These are phyloP conservation scores for Neosilurus hyrtlii DNA, from an alignment of 2,797 vertebrate species.

Conservation along the genomic window DNA sequence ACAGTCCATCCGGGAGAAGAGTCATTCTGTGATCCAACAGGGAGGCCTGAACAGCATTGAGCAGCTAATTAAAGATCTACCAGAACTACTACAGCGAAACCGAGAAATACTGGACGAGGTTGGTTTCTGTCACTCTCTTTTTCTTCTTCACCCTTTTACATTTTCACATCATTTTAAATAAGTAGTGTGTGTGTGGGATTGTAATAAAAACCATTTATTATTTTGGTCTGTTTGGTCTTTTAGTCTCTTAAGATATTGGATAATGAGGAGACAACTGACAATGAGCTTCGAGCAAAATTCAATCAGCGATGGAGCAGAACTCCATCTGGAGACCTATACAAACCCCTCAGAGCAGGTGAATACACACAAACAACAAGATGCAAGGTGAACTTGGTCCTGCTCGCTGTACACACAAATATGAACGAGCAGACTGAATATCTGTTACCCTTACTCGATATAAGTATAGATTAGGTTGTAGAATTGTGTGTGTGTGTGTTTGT, in stretches of 20 bases:
- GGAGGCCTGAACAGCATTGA: constrained; percentile 94
- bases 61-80: constrained; percentile 91
- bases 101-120: constrained; percentile 95
- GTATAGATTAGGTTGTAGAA: neutral
- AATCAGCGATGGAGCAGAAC: constrained; percentile 97
- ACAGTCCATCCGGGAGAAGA: constrained; percentile 92
- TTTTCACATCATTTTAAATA: too few species aligned
- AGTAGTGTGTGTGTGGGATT: too few species aligned
- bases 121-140: too few species aligned
- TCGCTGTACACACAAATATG: neutral
- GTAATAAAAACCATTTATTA: too few species aligned
- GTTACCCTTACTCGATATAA: neutral
- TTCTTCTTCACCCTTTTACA: too few species aligned
- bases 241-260: constrained; percentile 91
- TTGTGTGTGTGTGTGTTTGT: too few species aligned
- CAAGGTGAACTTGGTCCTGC: neutral
- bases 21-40: constrained; percentile 83
- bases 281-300: constrained; percentile 90
- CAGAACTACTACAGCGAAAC: constrained; percentile 92
- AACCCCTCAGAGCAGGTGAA: constrained; percentile 78
- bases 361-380: neutral
- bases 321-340: constrained; percentile 92
- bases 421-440: neutral
- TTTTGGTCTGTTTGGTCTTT: too few species aligned
- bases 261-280: constrained; percentile 92